A percentile compares a stretch with the other conserved stretches of the same genome.
Conservation (phyloP, 2,888 invertebrate genomes). For the Yponomeuta sedellus region DNA sequence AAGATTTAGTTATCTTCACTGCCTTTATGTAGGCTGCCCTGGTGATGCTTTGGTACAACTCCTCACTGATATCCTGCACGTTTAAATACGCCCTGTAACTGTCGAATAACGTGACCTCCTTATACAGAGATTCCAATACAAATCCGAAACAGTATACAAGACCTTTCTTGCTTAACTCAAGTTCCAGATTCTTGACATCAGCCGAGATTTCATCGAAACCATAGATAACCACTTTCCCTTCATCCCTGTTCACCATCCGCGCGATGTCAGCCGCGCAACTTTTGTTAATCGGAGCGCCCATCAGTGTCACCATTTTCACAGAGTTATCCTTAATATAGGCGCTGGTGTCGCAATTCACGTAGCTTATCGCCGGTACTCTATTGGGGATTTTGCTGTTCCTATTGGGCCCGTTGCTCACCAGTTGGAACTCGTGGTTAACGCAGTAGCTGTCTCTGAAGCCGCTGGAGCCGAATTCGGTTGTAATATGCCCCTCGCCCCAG, state of each 20-base stretch:
- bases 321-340: conserved; percentile 37
- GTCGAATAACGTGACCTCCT: conserved; percentile 31
- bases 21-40: conserved; percentile 28
- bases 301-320: conserved; percentile 35
- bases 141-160: conserved; percentile 29
- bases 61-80: conserved; percentile 24
- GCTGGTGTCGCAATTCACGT: conserved; percentile 36
- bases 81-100: conserved; percentile 32
- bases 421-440: conserved; percentile 38
- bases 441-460: conserved; percentile 41
- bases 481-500: conserved; percentile 43
- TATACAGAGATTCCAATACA: conserved; percentile 25
- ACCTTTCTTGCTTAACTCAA: conserved; percentile 26
- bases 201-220: conserved; percentile 30
- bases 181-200: conserved; percentile 31
- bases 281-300: conserved; percentile 40
- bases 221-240: conserved; percentile 35
- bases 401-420: conserved; percentile 40
- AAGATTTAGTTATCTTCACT: conserved; percentile 26
- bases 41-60: conserved; percentile 27
- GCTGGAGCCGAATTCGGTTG: conserved; percentile 23
- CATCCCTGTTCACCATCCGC: conserved; percentile 34
- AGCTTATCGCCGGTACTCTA: conserved; percentile 36
- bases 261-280: conserved; percentile 40
- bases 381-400: conserved; percentile 39